Evolutionary conservation across 2,113 vertebrate genomes (phyloP).

Genomic region (Genyomyrus donnyi): DNA sequence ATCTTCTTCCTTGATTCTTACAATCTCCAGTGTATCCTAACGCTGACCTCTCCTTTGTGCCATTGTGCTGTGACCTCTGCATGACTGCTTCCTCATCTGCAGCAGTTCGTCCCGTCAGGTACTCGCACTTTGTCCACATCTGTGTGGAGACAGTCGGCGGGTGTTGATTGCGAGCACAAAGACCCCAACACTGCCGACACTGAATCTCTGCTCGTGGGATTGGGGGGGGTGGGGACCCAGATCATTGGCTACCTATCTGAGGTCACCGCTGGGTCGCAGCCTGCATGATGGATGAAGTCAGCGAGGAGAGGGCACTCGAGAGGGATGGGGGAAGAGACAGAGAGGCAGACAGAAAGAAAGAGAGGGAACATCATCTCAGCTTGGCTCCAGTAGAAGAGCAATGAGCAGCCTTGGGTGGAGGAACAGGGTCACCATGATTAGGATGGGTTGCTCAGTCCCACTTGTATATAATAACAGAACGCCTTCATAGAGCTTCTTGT

Average conservation of each 20-base stretch:
- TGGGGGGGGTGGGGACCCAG: conserved; percentile 33
- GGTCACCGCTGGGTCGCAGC: conserved; percentile 57
- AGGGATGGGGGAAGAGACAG: background rate
- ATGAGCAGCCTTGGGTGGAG: background rate
- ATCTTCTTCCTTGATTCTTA: background rate
- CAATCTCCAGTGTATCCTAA: background rate
- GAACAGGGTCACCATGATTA: background rate
- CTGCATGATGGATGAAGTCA: conserved; percentile 62
- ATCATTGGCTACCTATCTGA: conserved; percentile 56
- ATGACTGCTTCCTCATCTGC: background rate
- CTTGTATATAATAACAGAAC: background rate
- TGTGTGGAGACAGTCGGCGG: conserved; percentile 44
- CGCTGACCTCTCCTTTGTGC: background rate
- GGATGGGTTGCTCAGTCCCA: background rate
- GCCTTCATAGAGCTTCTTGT: background rate
- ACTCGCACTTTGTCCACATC: conserved; percentile 53
- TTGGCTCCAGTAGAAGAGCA: background rate
- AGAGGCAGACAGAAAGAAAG: background rate
- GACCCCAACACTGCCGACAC: conserved; percentile 41
- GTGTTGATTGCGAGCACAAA: conserved; percentile 48
- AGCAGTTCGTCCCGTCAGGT: conserved; percentile 42
- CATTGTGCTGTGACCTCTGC: background rate
- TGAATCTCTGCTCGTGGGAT: conserved; percentile 37
- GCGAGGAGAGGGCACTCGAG: background rate
- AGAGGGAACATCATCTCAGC: background rate